Conservation (phyloP, 2,797 vertebrate genomes). For the Limosa lapponica region DNA sequence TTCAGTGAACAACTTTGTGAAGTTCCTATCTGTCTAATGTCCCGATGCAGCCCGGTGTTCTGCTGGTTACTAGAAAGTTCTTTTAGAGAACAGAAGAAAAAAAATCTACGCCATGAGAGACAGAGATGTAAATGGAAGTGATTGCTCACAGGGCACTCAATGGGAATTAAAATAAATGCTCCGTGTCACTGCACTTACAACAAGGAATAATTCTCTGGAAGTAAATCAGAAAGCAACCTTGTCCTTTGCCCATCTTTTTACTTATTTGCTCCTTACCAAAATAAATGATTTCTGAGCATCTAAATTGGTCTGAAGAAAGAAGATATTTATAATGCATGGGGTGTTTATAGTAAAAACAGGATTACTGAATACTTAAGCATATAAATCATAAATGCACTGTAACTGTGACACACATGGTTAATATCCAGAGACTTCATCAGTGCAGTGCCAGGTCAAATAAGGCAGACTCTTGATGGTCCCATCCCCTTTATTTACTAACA, state of each 20-base stretch:
- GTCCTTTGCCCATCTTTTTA: not conserved
- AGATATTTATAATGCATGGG: not conserved
- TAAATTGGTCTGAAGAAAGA: not conserved
- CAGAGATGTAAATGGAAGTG: not conserved
- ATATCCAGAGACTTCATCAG: not conserved
- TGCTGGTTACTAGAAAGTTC: slow-evolving; percentile 17
- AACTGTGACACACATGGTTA: not conserved
- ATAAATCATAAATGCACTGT: not conserved
- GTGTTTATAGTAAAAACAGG: not conserved
- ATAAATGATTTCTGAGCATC: not conserved
- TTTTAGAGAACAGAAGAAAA: not conserved
- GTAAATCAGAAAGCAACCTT: not conserved
- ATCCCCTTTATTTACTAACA: not conserved
- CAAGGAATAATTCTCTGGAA: not conserved
- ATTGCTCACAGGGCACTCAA: not conserved
- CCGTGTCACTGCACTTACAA: not conserved
- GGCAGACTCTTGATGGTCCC: not conserved
- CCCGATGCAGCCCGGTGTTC: not conserved
- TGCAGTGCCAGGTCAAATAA: not conserved
- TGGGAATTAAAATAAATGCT: slow-evolving; percentile 26
- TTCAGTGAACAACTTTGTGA: not conserved
- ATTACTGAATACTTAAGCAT: slow-evolving; percentile 13
- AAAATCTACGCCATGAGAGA: not conserved
- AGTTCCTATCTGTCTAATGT: not conserved
- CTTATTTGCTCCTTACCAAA: not conserved